Base-by-base conservation (phyloP, 2,113 vertebrate species). In the Corvus hawaiiensis region DNA sequence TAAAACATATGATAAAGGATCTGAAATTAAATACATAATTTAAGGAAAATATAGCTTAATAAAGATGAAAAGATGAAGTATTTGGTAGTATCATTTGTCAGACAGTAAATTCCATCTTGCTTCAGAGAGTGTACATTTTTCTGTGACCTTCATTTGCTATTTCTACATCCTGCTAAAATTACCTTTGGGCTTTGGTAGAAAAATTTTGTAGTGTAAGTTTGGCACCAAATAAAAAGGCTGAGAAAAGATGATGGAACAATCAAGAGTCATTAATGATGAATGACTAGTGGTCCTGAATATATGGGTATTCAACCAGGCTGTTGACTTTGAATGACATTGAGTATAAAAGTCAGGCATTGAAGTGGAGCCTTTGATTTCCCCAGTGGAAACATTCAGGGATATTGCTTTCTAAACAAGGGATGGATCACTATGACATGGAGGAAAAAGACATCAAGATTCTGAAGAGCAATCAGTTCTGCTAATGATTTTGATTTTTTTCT, bases 191-290 rank as follows among this genome's bases (percentile, higher is more conserved):
- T 76, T 92, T 93, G 54, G 37, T 54, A 79, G 21, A 75, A 83
- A 26, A 64, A 52, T 52, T 73, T 64, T 75, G 39, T 83, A 48
- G n/a, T 48, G 17, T 66, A 81, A 54, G 9, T 84, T 58, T 84
- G 51, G 37, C 55, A 87, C 30, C 46, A 89, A 84, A 95, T 84
- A 92, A 73, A 88, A 96, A 93, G 55, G 13, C 41, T 49, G 41
- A 90, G 72, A 62, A 90, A 94, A 81, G 59, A 20, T 95, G 76
- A 89, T 84, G 39, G 89, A 95, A 87, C 46, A 94, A 91, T 94
- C 87, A 90, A 62, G 58, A 88, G 30, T 66, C 76, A 62, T 94
- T 94, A 96, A 96, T 87, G 59, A 92, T 92, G 64, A 95, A 95
- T 94, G 89, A 88, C 49, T 76, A 17, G 35, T 80, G 22, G 37